These are phyloP conservation scores for Petromus typicus DNA, from an alignment of 2,113 vertebrate species.

Conservation along the genomic window DNA sequence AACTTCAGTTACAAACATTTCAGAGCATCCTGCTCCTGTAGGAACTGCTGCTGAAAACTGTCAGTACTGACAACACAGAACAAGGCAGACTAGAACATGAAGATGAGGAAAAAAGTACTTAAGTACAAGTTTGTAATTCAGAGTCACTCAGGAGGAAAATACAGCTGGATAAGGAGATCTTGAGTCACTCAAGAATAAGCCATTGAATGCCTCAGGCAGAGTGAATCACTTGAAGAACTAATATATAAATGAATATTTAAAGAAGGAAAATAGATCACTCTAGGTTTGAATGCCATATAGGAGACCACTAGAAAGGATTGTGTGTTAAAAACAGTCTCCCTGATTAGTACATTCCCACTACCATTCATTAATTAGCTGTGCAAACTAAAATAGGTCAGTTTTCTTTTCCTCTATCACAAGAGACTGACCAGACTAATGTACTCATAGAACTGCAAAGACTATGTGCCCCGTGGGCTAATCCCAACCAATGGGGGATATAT, in stretches of 20 bases:
- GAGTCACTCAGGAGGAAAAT: neutral
- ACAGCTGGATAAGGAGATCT: neutral
- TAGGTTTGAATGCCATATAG: neutral
- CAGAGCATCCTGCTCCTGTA: neutral
- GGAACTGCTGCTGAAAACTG: neutral
- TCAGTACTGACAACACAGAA: neutral
- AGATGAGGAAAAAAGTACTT: neutral
- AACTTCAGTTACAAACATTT: neutral
- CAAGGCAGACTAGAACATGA: neutral
- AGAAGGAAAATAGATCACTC: neutral
- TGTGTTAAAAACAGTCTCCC: neutral
- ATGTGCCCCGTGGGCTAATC: neutral
- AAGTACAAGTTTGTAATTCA: neutral
- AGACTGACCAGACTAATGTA: neutral
- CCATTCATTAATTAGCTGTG: neutral
- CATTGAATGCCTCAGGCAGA: neutral
- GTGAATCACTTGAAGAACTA: neutral
- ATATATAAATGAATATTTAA: conserved; percentile 55
- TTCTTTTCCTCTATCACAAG: neutral
- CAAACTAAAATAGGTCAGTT: neutral
- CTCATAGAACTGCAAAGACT: too few relatives aligned
- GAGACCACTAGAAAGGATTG: neutral
- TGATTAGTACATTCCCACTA: neutral
- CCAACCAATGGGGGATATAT: neutral
- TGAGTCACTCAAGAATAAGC: neutral